Percentiles rank a stretch among this genome's conserved stretches.
Conservation (phyloP, 2,888 invertebrate species). For the Escarpia spicata region DNA sequence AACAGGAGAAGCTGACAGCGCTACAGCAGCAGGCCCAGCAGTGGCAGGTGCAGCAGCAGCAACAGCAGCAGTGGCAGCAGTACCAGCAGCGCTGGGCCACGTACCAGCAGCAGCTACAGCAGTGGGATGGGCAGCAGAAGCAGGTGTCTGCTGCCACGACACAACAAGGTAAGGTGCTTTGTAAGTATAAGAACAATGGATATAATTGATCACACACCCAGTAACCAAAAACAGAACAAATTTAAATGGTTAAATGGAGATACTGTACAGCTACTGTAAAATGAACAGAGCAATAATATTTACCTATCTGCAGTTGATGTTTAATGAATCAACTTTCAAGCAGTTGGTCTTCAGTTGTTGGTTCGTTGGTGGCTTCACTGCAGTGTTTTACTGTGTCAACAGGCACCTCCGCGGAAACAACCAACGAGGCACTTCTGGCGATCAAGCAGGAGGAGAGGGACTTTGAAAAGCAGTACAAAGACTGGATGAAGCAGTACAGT, state of each 20-base stretch:
- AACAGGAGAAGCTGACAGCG: slow-evolving; percentile 48
- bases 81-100: slow-evolving; percentile 39
- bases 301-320: neutral
- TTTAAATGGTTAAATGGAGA: too few species aligned
- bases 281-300: too few species aligned
- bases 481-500: slow-evolving; percentile 91
- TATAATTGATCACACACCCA: too few species aligned
- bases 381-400: neutral
- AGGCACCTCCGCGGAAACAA: neutral
- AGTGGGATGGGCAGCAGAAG: slow-evolving; percentile 36
- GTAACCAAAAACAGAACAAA: too few species aligned
- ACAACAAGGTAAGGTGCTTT: neutral
- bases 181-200: neutral
- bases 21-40: slow-evolving; percentile 53
- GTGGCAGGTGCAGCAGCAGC: slow-evolving; percentile 47
- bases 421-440: slow-evolving; percentile 32
- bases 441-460: slow-evolving; percentile 77
- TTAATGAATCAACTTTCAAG: neutral
- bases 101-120: slow-evolving; percentile 37
- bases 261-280: too few species aligned
- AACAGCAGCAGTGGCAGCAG: slow-evolving; percentile 36
- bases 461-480: slow-evolving; percentile 87
- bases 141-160: slow-evolving; percentile 27
- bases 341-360: neutral
- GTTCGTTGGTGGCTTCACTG: neutral